phyloP scores from a whole-genome alignment of 2,888 invertebrate species.

The Alcis repandata region DNA sequence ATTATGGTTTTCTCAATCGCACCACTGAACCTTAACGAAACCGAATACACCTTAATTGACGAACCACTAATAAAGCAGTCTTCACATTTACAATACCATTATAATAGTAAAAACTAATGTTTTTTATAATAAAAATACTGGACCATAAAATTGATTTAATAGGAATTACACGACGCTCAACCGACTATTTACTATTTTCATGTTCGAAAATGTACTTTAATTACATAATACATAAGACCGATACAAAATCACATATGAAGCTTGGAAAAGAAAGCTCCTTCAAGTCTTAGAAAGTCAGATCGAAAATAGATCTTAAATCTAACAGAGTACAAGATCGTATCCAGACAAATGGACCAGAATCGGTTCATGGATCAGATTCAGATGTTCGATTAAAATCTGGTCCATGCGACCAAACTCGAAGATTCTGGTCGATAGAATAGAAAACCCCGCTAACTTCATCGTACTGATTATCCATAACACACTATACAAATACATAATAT shows the following conservation, averaged over 20 bases:
- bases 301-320: constrained; percentile 31
- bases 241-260: constrained; percentile 29
- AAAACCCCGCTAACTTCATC: background rate
- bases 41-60: constrained; percentile 75
- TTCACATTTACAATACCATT: constrained; percentile 72
- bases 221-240: constrained; percentile 25
- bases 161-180: constrained; percentile 68
- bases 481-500: constrained; percentile 22
- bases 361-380: constrained; percentile 1
- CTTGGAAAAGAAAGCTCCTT: constrained; percentile 29
- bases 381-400: background rate
- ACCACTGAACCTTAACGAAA: constrained; percentile 56
- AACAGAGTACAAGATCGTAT: constrained; percentile 21
- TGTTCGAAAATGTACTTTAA: constrained; percentile 53
- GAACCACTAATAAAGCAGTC: constrained; percentile 82
- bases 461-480: constrained; percentile 1
- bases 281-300: constrained; percentile 32
- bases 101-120: constrained; percentile 65
- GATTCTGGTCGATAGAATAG: background rate
- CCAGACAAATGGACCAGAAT: constrained; percentile 20
- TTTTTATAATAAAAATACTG: constrained; percentile 79
- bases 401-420: constrained; percentile 3
- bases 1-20: constrained; percentile 40
- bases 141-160: constrained; percentile 82
- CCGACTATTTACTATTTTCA: constrained; percentile 44